Percentiles rank a stretch among this genome's conserved stretches.
These are phyloP conservation scores for Todiramphus saurophagus DNA, from an alignment of 2,113 vertebrate species.

Conservation along the genomic window DNA sequence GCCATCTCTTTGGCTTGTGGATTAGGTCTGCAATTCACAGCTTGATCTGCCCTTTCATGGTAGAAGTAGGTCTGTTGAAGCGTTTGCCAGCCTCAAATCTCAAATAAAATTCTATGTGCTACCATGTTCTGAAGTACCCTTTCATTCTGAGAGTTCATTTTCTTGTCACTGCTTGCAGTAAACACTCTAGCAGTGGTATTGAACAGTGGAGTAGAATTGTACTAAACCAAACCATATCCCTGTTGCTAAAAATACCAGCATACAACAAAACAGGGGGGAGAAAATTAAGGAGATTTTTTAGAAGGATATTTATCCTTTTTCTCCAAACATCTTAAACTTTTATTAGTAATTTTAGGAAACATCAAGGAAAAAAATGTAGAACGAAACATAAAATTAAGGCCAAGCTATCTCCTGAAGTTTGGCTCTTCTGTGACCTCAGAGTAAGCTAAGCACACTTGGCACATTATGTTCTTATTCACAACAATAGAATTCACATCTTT, in stretches of 20 bases:
- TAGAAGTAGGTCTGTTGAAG: neutral
- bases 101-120: neutral
- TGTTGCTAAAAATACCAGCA: neutral
- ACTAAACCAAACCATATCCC: constrained; percentile 5
- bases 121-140: neutral
- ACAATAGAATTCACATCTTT: neutral
- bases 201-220: constrained; percentile 22
- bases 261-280: neutral
- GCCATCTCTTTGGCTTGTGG: neutral
- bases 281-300: neutral
- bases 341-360: neutral
- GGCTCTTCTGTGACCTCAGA: neutral
- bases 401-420: neutral
- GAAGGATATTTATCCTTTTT: neutral
- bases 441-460: neutral
- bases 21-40: neutral
- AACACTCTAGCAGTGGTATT: neutral
- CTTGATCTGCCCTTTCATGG: neutral
- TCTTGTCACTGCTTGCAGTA: neutral
- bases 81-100: neutral
- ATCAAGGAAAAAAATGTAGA: neutral
- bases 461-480: neutral
- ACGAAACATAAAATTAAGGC: neutral
- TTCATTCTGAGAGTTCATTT: constrained; percentile 6
- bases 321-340: neutral